phyloP scores from a whole-genome alignment of 2,113 vertebrate species.

The Vombatus ursinus region DNA sequence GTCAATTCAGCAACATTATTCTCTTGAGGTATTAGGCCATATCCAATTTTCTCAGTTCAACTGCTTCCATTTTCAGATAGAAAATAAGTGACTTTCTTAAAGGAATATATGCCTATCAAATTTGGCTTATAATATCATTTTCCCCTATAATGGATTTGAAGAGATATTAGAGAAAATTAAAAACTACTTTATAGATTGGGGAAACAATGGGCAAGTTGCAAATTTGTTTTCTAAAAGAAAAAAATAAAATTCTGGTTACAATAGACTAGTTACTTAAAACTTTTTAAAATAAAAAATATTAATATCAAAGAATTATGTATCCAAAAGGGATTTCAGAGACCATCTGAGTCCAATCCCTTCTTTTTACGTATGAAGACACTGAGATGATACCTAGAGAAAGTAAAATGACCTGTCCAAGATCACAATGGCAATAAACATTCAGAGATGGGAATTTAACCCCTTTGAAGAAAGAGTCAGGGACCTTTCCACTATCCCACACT shows the following conservation, averaged over 20 bases:
- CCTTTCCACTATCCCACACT: neutral
- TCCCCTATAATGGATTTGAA: neutral
- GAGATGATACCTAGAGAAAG: neutral
- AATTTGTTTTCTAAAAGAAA: conserved; percentile 26
- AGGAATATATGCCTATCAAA: conserved; percentile 21
- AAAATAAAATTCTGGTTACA: conserved; percentile 20
- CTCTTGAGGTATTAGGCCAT: neutral
- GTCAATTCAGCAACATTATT: conserved; percentile 30
- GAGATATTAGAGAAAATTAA: conserved; percentile 17
- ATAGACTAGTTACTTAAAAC: conserved; percentile 9
- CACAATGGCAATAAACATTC: neutral
- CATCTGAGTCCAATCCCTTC: neutral
- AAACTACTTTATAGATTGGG: neutral
- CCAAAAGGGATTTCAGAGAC: neutral
- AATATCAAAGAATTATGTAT: neutral
- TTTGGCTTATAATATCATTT: neutral
- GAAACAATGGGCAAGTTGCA: neutral
- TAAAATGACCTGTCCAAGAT: neutral
- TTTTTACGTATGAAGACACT: neutral
- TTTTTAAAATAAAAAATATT: neutral
- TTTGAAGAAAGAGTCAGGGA: neutral
- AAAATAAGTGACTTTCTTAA: conserved; percentile 29
- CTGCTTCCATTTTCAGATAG: conserved; percentile 11
- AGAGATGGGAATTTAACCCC: neutral
- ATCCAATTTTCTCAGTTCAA: conserved; percentile 30